Conservation (phyloP, 2,113 vertebrate genomes). For the Apaloderma vittatum region DNA sequence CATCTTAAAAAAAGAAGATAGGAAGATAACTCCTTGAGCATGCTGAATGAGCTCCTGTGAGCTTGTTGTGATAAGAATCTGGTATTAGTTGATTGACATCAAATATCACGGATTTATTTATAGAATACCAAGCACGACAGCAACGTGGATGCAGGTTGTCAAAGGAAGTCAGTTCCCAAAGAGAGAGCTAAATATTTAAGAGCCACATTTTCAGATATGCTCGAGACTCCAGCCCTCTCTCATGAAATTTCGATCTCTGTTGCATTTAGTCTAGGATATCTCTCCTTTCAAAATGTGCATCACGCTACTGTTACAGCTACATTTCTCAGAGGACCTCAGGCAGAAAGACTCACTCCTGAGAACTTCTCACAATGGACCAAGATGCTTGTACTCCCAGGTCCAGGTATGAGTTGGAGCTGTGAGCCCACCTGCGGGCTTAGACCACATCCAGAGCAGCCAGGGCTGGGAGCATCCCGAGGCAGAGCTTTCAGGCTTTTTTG, state of each 20-base stretch:
- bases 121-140: background rate
- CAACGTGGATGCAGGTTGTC: background rate
- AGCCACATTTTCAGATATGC: background rate
- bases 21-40: slow-evolving; percentile 19
- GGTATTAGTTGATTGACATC: background rate
- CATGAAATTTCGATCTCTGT: rapidly evolving
- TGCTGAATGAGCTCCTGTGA: background rate
- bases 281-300: background rate
- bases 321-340: background rate
- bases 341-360: background rate
- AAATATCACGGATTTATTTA: background rate
- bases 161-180: background rate
- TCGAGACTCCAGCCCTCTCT: background rate
- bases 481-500: background rate
- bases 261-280: background rate
- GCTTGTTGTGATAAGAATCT: slow-evolving; percentile 13
- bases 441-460: background rate
- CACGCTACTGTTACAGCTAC: background rate
- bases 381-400: background rate
- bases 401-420: rapidly evolving
- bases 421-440: background rate
- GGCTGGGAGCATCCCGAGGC: background rate
- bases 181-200: background rate
- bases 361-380: no score
- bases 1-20: background rate